Conservation (phyloP, 2,888 invertebrate species). For the Scelioninae gen. 2 region DNA sequence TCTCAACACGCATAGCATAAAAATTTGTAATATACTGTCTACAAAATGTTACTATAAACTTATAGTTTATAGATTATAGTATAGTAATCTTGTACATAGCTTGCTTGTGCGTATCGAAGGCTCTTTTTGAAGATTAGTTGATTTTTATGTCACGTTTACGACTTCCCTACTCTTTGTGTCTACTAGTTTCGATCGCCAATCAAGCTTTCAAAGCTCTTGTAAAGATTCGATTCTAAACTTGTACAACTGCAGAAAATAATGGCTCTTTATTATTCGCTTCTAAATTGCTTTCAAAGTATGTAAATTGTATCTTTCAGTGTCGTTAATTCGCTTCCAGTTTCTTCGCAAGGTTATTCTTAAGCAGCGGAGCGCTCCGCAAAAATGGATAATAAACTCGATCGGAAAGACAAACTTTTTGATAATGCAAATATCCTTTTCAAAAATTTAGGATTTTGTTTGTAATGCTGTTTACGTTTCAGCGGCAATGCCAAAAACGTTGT, state of each 20-base stretch:
- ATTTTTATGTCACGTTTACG: slow-evolving; percentile 42
- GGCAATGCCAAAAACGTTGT: not conserved
- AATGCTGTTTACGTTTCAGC: not conserved
- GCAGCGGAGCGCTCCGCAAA: slow-evolving; percentile 3
- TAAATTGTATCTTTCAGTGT: slow-evolving; percentile 41
- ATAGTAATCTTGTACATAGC: too few relatives aligned
- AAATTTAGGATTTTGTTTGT: slow-evolving; percentile 8
- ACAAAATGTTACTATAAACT: too few relatives aligned
- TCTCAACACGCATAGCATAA: too few relatives aligned
- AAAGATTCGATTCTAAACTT: slow-evolving; percentile 27
- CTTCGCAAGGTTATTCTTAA: slow-evolving; percentile 27
- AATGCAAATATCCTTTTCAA: slow-evolving; percentile 13
- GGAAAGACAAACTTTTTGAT: slow-evolving; percentile 29
- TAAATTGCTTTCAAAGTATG: slow-evolving; percentile 42
- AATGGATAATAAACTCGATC: slow-evolving; percentile 30
- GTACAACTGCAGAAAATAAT: slow-evolving; percentile 27
- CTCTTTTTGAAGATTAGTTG: slow-evolving; percentile 22
- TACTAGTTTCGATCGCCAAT: slow-evolving; percentile 5
- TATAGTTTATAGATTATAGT: too few relatives aligned
- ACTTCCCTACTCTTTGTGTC: slow-evolving; percentile 39
- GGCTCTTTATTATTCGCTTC: slow-evolving; percentile 34
- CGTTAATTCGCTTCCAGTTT: slow-evolving; percentile 38
- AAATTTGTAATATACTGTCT: too few relatives aligned
- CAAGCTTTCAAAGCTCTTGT: slow-evolving; percentile 6
- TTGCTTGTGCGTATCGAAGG: too few relatives aligned